Base-by-base conservation (phyloP, 2,113 vertebrate genomes). In the Calidris pugnax region DNA sequence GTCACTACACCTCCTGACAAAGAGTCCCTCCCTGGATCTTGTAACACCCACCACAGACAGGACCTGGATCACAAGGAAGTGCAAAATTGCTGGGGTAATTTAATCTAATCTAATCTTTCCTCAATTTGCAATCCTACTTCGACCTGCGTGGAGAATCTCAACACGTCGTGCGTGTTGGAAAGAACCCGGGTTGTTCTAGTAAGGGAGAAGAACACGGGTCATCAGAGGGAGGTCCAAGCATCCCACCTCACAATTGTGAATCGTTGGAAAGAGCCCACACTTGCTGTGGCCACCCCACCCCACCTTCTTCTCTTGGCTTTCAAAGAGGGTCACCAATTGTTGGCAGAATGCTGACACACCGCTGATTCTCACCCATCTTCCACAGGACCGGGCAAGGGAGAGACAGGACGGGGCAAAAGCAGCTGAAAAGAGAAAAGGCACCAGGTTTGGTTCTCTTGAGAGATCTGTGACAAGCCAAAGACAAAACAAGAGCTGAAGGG, bases 401-500 rank as follows among this genome's bases (percentile, higher is more conserved):
- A 24, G 12, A 63, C 10, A 16, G 35, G 48, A 73, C 19, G 28
- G 1, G 1, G 33, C 35, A 73, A 22, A 60, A 53, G 35, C 53
- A 90, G 35, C 96, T 96, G 90, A 30, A 92, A 96, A 86, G 23
- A 90, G 75, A 94, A 51, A 71, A 94, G 27, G 50, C 53, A 82
- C 15, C 30, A 6, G 21, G n/a, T 71, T 60, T 47, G 35, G 9
- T 47, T 79, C 30, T 39, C 33, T 27, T 14, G 43, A 32, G 51
- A 93, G 37, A 80, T 27, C 27, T 45, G 39, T 51, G 53, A 26
- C 28, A 48, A 53, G 21, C 53, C 35, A 63, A 67, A 69, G 50
- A 69, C 21, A 80, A 81, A 35, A 37, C 27, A 47, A 39, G 37
- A 88, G 41, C 60, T 73, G 14, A 68, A 41, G 55, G 6, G 71